A percentile compares a stretch with the other conserved stretches of the same genome.
Evolutionary conservation across 2,113 vertebrate species (phyloP).

Genomic region (Dromas ardeola): DNA sequence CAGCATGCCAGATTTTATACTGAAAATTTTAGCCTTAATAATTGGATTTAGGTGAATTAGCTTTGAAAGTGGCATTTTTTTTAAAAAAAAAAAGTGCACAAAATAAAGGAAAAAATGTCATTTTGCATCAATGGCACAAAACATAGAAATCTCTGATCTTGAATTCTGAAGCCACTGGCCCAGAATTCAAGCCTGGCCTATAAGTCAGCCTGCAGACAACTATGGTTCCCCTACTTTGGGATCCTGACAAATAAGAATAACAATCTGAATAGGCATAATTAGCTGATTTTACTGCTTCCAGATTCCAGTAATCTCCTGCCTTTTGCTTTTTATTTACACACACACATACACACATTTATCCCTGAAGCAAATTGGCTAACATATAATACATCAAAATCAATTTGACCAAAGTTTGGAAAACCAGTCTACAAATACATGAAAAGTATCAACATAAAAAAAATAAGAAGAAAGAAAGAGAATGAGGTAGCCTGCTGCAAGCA

Average conservation of each 20-base stretch:
- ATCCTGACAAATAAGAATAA: background rate
- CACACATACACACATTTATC: background rate
- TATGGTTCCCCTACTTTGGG: background rate
- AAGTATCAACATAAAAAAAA: background rate
- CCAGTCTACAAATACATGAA: background rate
- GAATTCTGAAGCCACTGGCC: background rate
- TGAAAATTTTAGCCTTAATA: background rate
- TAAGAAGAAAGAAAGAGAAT: too few relatives aligned
- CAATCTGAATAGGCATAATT: background rate
- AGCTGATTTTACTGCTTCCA: background rate
- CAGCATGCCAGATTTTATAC: background rate
- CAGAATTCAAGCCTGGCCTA: background rate
- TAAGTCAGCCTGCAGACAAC: background rate
- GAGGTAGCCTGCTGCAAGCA: background rate
- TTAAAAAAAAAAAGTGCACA: background rate
- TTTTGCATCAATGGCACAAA: background rate
- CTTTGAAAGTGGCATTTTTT: background rate
- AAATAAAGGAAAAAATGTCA: background rate
- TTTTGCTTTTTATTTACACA: background rate
- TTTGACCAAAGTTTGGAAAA: background rate
- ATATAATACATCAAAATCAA: background rate
- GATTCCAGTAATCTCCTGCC: background rate
- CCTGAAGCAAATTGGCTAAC: background rate
- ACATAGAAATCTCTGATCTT: background rate
- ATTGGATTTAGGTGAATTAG: fast-evolving